These are phyloP conservation scores for Ceryle rudis DNA, from an alignment of 2,797 vertebrate species.

Conservation along the genomic window DNA sequence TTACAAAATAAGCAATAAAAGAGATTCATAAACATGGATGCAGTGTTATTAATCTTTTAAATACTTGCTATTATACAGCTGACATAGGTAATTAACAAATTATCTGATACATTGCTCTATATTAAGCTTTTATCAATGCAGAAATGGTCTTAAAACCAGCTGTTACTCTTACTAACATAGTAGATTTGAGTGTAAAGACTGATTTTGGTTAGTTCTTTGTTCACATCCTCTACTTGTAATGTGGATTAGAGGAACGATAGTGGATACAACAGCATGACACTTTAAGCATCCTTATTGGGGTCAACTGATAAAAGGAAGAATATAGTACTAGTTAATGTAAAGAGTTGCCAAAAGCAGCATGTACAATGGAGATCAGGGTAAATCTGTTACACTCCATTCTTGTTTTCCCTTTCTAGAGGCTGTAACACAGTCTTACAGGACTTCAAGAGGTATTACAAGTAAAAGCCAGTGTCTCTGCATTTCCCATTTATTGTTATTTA, in stretches of 20 bases:
- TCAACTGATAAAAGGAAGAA: background rate
- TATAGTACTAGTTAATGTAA: background rate
- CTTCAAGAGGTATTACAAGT: background rate
- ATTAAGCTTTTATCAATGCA: background rate
- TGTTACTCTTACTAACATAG: background rate
- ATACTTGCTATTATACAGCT: background rate
- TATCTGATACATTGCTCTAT: background rate
- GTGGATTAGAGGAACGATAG: background rate
- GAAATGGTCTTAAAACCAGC: background rate
- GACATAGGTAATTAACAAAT: background rate
- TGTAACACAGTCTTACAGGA: background rate
- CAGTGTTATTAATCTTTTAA: background rate
- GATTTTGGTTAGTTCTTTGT: background rate
- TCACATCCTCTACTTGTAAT: background rate
- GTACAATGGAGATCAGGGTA: background rate
- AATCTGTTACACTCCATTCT: background rate
- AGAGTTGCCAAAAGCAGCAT: background rate
- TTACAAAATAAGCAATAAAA: background rate
- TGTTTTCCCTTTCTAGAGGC: slow-evolving; percentile 14
- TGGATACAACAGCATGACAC: background rate
- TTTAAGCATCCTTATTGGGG: background rate
- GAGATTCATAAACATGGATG: background rate
- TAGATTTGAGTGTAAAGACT: background rate
- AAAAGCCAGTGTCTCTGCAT: slow-evolving; percentile 15
- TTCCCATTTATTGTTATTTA: slow-evolving; percentile 51